phyloP scores from a whole-genome alignment of 2,888 invertebrate species.

The Carpatolechia fugitivella region DNA sequence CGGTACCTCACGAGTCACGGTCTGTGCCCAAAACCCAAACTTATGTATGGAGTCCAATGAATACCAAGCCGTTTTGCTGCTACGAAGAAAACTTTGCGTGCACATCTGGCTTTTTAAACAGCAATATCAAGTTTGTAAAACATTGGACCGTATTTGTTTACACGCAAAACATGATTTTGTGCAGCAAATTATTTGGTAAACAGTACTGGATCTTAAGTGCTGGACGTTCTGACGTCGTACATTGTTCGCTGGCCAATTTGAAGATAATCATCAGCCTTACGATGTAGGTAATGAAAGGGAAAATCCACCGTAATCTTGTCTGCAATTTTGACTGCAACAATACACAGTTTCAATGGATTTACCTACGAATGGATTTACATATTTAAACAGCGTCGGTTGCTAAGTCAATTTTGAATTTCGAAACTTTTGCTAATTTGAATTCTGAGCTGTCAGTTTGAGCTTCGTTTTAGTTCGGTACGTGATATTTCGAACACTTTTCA shows the following conservation, averaged over 20 bases:
- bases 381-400: slow-evolving; percentile 12
- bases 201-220: not conserved
- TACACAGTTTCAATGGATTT: slow-evolving; percentile 10
- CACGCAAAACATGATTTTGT: too few relatives aligned
- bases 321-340: slow-evolving; percentile 15
- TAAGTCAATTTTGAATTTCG: slow-evolving; percentile 7
- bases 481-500: not conserved
- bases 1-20: slow-evolving; percentile 40
- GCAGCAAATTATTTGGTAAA: not conserved
- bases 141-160: too few relatives aligned
- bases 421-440: slow-evolving; percentile 8
- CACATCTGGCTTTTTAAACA: too few relatives aligned
- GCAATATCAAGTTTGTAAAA: too few relatives aligned
- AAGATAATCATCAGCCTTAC: slow-evolving; percentile 42
- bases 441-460: slow-evolving; percentile 2
- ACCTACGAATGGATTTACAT: slow-evolving; percentile 10
- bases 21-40: slow-evolving; percentile 42
- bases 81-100: too few relatives aligned
- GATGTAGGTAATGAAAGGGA: slow-evolving; percentile 39
- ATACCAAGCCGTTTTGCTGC: too few relatives aligned
- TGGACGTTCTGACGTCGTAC: slow-evolving; percentile 21
- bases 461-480: not conserved
- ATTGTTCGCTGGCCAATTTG: slow-evolving; percentile 45
- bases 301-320: slow-evolving; percentile 26
- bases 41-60: slow-evolving; percentile 16